phyloP scores from a whole-genome alignment of 2,113 vertebrate species.

The Cryptotis parvus region DNA sequence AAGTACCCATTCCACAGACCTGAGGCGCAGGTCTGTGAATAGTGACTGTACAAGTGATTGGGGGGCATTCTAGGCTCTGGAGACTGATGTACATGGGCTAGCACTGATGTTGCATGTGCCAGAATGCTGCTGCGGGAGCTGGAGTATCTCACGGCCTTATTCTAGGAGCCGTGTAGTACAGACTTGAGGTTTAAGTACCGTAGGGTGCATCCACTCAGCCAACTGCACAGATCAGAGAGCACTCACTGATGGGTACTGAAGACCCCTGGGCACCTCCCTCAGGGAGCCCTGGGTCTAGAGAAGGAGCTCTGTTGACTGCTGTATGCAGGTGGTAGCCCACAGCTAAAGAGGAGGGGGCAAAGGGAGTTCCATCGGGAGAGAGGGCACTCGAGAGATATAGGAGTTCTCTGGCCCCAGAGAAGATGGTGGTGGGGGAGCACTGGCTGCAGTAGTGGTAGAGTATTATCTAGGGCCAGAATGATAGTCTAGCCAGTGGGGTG shows the following conservation, averaged over 20 bases:
- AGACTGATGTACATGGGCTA: not conserved
- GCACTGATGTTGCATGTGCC: not conserved
- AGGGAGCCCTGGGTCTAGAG: not conserved
- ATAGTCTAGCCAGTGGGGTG: too few species aligned
- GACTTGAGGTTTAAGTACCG: not conserved
- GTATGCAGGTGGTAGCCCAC: too few species aligned
- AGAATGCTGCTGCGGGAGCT: not conserved
- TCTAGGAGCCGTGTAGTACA: not conserved
- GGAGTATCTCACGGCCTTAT: not conserved
- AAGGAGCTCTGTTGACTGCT: too few species aligned
- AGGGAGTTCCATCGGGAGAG: too few species aligned
- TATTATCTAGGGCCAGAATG: too few species aligned
- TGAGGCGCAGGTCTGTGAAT: not conserved
- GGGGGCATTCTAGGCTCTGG: not conserved
- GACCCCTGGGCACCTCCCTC: too few species aligned
- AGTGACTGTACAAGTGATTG: not conserved
- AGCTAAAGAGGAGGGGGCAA: too few species aligned
- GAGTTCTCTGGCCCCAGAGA: not conserved
- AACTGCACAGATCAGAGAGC: not conserved
- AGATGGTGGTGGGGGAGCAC: too few species aligned
- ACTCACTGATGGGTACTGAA: not conserved
- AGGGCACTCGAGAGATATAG: not conserved
- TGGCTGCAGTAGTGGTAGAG: not conserved
- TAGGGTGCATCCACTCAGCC: not conserved
- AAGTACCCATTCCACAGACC: not conserved